phyloP scores from a whole-genome alignment of 2,113 vertebrate genomes.

The Nestor notabilis region DNA sequence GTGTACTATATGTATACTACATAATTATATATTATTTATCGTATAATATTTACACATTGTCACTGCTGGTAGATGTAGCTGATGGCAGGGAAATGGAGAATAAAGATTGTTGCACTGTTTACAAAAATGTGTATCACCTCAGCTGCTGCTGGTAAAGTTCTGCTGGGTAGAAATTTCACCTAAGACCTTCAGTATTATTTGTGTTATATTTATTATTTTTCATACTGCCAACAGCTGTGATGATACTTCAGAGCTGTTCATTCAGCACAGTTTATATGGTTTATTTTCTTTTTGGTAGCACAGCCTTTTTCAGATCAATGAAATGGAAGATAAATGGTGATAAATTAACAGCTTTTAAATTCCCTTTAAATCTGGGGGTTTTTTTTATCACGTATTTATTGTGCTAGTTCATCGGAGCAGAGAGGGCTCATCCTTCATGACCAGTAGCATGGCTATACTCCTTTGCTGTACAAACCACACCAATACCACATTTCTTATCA shows the following conservation, averaged over 20 bases:
- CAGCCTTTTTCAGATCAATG: conserved; percentile 15
- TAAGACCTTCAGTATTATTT: not conserved
- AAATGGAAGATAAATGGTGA: not conserved
- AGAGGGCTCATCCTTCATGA: not conserved
- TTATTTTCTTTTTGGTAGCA: not conserved
- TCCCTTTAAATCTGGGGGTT: not conserved
- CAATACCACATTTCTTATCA: not conserved
- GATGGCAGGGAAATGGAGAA: not conserved
- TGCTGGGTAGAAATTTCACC: not conserved
- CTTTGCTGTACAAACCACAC: not conserved
- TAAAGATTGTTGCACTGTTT: not conserved
- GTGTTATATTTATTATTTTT: not conserved
- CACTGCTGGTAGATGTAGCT: not conserved
- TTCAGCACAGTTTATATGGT: not conserved
- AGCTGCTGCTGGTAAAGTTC: not conserved
- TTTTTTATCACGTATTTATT: not conserved
- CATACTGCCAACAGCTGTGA: not conserved
- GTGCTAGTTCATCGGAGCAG: not conserved
- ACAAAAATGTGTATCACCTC: not conserved
- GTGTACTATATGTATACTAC: not conserved
- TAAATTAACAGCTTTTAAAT: conserved; percentile 5
- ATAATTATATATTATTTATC: not conserved
- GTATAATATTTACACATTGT: not conserved
- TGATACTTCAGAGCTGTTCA: not conserved
- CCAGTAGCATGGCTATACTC: not conserved